These are phyloP conservation scores for Bos taurus DNA, from an alignment of 2,113 vertebrate species.

Conservation along the genomic window DNA sequence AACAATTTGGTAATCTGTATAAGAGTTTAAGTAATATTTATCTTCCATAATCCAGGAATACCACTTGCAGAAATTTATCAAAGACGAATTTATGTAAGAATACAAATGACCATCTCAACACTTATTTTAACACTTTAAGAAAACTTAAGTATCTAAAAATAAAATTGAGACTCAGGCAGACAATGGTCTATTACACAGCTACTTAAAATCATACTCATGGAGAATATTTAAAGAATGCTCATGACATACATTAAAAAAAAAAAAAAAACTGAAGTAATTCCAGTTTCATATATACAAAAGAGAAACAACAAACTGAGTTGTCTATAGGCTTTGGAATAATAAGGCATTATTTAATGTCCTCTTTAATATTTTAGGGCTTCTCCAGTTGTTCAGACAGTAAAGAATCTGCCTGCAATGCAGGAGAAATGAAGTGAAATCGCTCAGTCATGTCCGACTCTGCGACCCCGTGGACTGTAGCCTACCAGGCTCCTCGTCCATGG, in stretches of 20 bases:
- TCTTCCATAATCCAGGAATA: background rate
- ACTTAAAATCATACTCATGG: background rate
- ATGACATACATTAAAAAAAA: background rate
- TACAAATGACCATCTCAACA: background rate
- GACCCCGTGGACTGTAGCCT: no score
- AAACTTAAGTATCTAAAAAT: background rate
- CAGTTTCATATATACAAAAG: background rate
- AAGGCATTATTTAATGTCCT: background rate
- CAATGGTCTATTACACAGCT: background rate
- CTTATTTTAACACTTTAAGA: background rate
- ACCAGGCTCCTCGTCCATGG: no score
- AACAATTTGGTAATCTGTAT: background rate
- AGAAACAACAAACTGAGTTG: background rate
- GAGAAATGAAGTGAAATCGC: background rate
- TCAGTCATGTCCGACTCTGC: no score
- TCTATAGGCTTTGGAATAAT: background rate
- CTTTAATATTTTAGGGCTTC: background rate
- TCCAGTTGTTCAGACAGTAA: background rate
- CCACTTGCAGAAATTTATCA: background rate
- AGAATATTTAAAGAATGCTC: background rate
- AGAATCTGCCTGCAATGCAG: background rate
- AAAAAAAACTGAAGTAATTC: background rate
- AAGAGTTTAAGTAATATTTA: background rate
- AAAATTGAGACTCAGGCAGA: background rate
- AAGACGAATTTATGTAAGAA: background rate